Evolutionary conservation across 2,113 vertebrate genomes (phyloP), one percentile per base, ranked within the genome.

Genomic region (Trochalopteron elliotii): DNA sequence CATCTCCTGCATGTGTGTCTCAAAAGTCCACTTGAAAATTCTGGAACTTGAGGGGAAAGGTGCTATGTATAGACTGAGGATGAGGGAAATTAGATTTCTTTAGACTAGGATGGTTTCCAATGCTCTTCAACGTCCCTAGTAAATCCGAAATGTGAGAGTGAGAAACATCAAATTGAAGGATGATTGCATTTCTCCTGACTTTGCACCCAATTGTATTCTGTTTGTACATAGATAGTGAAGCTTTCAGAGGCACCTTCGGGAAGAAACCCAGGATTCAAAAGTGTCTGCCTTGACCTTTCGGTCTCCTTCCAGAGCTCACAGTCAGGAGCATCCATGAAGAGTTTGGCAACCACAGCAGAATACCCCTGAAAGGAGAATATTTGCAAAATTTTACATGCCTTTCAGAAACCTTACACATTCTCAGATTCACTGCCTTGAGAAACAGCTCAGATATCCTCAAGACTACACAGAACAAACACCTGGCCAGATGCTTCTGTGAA

Each of bases 21-120:
- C 33, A 44, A 55, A 57, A 79, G 28, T 24, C 31, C 39, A 12
- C 31, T 7, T 69, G 40, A 91, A 40, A 83, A 72, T 44, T 49
- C 22, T 53, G 22, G 9, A 25, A 57, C 13, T 68, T 75, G 47
- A 67, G 50, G 9, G 24, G n/a, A 33, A 83, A 55, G 20, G 7
- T 45, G 5, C 10, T 87, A 11, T 3, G 0, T 45, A 37, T 5
- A 7, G 20, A 23, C 2, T 21, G 12, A 12, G 7, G 3, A 21
- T 47, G 17, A 76, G 9, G 30, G 18, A 76, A 80, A 79, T 42
- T 4, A 24, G 2, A 42, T 69, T 80, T 68, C 17, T 72, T 35
- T 50, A 37, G 42, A 64, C 25, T 28, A 22, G 55, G 12, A 50
- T 64, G 1, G 1, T 55, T 84, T 77, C 55, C 60, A 64, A 1